A percentile compares a stretch with the other conserved stretches of the same genome.
These are phyloP conservation scores for Melangyna quadrimaculata DNA, from an alignment of 2,888 invertebrate species.

Conservation along the genomic window DNA sequence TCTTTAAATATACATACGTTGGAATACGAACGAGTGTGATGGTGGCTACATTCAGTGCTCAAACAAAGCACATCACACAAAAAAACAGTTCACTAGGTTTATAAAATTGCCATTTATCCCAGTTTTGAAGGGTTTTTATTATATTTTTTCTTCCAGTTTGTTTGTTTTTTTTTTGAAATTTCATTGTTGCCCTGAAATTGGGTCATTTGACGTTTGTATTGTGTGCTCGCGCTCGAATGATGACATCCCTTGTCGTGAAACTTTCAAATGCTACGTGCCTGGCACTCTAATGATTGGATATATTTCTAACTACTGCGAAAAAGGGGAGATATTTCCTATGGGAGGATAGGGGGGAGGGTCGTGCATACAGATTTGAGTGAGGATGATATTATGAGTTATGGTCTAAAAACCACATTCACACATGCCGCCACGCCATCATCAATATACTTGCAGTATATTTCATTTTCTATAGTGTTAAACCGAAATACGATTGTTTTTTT, in stretches of 20 bases:
- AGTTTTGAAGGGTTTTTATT: conserved; percentile 52
- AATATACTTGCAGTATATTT: conserved; percentile 62
- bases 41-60: conserved; percentile 39
- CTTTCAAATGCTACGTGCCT: conserved; percentile 70
- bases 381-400: conserved; percentile 68
- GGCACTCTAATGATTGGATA: conserved; percentile 63
- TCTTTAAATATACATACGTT: not conserved
- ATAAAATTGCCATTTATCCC: conserved; percentile 49
- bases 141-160: conserved; percentile 1
- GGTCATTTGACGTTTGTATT: conserved; percentile 69
- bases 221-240: conserved; percentile 49
- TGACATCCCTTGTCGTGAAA: conserved; percentile 68
- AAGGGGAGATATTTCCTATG: not conserved
- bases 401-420: conserved; percentile 59
- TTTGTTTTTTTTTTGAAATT: conserved; percentile 32
- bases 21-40: not conserved
- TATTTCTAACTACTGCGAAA: conserved; percentile 9
- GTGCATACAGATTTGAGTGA: not conserved
- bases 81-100: conserved; percentile 31
- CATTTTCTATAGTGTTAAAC: conserved; percentile 60
- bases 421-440: conserved; percentile 40
- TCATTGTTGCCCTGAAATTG: conserved; percentile 59
- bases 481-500: conserved; percentile 35
- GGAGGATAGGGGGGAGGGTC: conserved; percentile 6
- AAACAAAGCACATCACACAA: conserved; percentile 24